Conservation (phyloP, 2,888 invertebrate species). For the Sympetrum striolatum region DNA sequence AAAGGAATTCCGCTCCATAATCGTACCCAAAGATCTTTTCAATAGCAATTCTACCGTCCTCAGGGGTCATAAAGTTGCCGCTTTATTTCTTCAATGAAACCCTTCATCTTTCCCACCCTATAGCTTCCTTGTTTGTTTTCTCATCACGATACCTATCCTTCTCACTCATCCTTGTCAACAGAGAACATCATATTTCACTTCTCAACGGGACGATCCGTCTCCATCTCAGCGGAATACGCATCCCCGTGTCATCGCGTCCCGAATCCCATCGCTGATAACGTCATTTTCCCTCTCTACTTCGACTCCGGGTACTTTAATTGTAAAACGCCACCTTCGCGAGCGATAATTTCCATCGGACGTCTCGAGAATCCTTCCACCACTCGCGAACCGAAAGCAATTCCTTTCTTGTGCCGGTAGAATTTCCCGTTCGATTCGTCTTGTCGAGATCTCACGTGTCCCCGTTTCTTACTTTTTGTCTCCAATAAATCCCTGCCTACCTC, state of each 20-base stretch:
- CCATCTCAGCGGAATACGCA: background rate
- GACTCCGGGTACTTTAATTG: no score
- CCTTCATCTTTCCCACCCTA: background rate
- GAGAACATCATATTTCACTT: background rate
- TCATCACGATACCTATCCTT: background rate
- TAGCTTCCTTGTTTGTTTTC: background rate
- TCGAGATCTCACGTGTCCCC: background rate
- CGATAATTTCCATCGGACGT: no score
- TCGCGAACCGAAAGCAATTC: no score
- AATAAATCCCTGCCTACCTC: slow-evolving; percentile 28
- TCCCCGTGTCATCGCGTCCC: no score
- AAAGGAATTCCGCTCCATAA: no score
- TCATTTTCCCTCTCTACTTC: no score
- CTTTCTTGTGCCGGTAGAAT: background rate
- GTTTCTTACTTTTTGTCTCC: background rate
- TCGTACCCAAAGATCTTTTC: no score
- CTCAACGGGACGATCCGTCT: background rate
- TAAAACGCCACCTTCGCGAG: no score
- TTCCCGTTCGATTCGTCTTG: background rate
- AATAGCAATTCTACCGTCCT: no score
- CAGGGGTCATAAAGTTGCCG: background rate
- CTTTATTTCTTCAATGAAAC: background rate
- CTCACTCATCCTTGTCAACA: background rate
- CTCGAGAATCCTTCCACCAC: no score
- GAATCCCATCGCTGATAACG: no score